Evolutionary conservation across 2,113 vertebrate species (phyloP).

Genomic region (Salminus brasiliensis): DNA sequence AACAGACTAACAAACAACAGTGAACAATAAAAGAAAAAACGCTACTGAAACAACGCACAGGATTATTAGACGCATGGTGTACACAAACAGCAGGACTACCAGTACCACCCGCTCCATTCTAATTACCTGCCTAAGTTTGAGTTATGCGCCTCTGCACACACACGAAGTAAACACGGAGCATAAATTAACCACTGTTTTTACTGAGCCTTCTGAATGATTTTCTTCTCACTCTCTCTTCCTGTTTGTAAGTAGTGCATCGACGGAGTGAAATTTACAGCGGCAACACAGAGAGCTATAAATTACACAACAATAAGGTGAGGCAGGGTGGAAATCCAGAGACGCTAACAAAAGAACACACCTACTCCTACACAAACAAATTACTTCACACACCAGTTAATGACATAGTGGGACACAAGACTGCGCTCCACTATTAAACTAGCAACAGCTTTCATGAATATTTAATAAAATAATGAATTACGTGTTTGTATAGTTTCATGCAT

Average conservation of each 20-base stretch:
- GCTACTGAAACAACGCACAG: neutral
- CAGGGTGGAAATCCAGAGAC: neutral
- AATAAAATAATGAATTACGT: neutral
- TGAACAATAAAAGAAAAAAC: neutral
- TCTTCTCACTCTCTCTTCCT: neutral
- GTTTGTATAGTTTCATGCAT: neutral
- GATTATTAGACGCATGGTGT: neutral
- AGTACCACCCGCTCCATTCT: neutral
- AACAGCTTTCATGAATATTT: neutral
- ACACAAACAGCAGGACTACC: neutral
- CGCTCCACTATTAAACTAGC: neutral
- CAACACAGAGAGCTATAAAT: neutral
- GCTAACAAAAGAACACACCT: neutral
- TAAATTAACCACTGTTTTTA: neutral
- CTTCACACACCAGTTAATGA: neutral
- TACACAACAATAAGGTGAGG: neutral
- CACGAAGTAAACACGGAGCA: neutral
- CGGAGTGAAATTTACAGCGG: neutral
- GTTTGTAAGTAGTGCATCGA: slow-evolving; percentile 1
- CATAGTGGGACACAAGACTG: neutral
- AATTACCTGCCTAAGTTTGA: slow-evolving; percentile 18
- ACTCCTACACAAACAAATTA: slow-evolving; percentile 1
- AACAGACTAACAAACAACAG: neutral
- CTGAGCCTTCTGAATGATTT: neutral
- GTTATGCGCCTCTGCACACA: neutral